phyloP scores from a whole-genome alignment of 2,797 vertebrate species.

The Sebastolobus alascanus region DNA sequence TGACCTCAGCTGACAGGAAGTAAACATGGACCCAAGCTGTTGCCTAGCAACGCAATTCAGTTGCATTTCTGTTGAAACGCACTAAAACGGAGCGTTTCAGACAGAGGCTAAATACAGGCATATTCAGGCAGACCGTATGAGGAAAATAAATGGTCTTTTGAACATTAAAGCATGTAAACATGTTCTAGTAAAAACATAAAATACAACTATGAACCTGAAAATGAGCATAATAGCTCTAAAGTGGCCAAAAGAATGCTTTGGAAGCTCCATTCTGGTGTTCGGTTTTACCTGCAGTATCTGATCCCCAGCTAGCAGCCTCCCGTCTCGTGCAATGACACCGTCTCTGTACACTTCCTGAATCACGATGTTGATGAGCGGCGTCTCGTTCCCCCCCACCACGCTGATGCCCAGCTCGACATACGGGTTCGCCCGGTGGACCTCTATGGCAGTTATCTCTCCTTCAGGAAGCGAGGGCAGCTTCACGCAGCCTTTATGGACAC shows the following conservation, averaged over 20 bases:
- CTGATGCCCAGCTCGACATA: conserved; percentile 98
- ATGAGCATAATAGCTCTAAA: not conserved
- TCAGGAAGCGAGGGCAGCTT: conserved; percentile 95
- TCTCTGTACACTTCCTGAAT: conserved; percentile 99
- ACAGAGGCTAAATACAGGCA: no score
- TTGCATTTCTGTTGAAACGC: no score
- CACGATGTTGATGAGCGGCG: conserved; percentile 97
- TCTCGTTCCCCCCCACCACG: conserved; percentile 98
- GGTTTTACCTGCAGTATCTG: conserved; percentile 94
- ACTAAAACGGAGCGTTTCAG: no score
- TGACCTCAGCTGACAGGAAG: no score
- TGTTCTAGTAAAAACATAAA: no score
- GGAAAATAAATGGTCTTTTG: no score
- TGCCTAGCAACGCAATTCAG: no score
- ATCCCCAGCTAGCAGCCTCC: conserved; percentile 96
- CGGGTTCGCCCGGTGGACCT: conserved; percentile 96
- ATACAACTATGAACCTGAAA: not conserved
- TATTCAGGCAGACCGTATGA: no score
- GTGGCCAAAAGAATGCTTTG: not conserved
- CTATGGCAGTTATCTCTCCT: conserved; percentile 97
- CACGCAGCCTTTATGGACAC: conserved; percentile 87
- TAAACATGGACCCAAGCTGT: no score
- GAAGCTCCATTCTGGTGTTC: not conserved
- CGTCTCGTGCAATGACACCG: conserved; percentile 95
- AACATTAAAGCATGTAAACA: no score